Percentiles rank a stretch among this genome's conserved stretches.
These are phyloP conservation scores for Acanthopagrus latus DNA, from an alignment of 2,797 vertebrate species.

Conservation along the genomic window DNA sequence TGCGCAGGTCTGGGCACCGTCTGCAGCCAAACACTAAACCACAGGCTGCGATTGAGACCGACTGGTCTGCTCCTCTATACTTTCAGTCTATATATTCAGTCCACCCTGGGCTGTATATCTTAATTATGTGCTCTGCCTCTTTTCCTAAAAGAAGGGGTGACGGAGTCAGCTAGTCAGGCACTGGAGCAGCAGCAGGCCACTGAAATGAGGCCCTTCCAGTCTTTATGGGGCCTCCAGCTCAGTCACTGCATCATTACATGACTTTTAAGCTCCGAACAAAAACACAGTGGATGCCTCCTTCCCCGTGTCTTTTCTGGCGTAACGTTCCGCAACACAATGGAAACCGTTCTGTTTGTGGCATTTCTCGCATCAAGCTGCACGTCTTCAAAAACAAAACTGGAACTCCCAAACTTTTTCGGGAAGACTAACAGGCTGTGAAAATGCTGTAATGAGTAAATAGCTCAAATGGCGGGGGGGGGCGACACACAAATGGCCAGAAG, in stretches of 20 bases:
- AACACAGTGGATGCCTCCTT: conserved; percentile 53
- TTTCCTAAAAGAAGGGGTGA: conserved; percentile 76
- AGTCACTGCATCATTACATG: conserved; percentile 80
- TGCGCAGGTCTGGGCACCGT: conserved; percentile 70
- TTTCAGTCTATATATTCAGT: conserved; percentile 87
- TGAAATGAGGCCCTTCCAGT: conserved; percentile 81
- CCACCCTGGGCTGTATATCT: conserved; percentile 80
- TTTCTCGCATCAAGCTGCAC: conserved; percentile 34
- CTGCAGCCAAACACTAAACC: conserved; percentile 84
- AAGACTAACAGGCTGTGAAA: conserved; percentile 61
- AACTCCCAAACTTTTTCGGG: conserved; percentile 51
- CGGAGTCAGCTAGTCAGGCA: conserved; percentile 57
- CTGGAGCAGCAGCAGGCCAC: conserved; percentile 73
- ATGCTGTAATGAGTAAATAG: conserved; percentile 64
- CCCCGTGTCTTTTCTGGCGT: conserved; percentile 50
- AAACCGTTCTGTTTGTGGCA: conserved; percentile 47
- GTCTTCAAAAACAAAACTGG: conserved; percentile 56
- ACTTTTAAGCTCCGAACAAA: conserved; percentile 71
- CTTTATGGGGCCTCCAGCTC: conserved; percentile 78
- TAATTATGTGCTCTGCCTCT: conserved; percentile 86
- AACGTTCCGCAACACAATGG: conserved; percentile 40
- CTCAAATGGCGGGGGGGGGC: too few species aligned
- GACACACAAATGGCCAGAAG: conserved; percentile 63
- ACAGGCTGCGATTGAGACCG: conserved; percentile 83
- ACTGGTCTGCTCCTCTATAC: conserved; percentile 85